These are phyloP conservation scores for Pemphredon lugubris DNA, from an alignment of 2,888 invertebrate genomes.

Conservation along the genomic window DNA sequence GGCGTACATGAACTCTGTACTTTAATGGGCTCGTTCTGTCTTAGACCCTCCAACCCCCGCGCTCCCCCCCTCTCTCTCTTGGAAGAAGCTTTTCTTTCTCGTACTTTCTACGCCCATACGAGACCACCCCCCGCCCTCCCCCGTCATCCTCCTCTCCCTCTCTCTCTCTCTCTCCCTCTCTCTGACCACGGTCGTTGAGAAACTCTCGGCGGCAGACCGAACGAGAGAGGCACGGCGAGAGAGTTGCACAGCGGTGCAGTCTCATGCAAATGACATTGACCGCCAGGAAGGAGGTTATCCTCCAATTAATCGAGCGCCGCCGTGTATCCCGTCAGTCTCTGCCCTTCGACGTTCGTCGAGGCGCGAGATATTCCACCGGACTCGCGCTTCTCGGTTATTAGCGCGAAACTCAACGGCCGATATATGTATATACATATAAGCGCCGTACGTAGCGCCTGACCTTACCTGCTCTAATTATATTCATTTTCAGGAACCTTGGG, in stretches of 20 bases:
- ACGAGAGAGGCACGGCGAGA: background rate
- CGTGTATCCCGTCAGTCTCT: slow-evolving; percentile 56
- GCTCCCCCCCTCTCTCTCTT: too few relatives aligned
- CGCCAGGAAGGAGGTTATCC: slow-evolving; percentile 67
- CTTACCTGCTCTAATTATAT: slow-evolving; percentile 53
- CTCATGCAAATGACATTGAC: slow-evolving; percentile 69
- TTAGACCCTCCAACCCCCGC: too few relatives aligned
- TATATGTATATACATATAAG: slow-evolving; percentile 10
- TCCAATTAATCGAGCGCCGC: slow-evolving; percentile 68
- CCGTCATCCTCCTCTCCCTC: too few relatives aligned
- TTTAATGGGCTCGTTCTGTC: slow-evolving; percentile 62
- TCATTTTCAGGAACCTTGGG: slow-evolving; percentile 39
- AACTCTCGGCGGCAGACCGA: background rate
- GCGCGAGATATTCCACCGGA: slow-evolving; percentile 47
- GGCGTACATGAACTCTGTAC: slow-evolving; percentile 64
- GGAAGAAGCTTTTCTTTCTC: slow-evolving; percentile 11
- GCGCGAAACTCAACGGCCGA: slow-evolving; percentile 18
- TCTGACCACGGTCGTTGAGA: background rate
- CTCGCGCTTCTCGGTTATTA: slow-evolving; percentile 50
- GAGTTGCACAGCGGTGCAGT: slow-evolving; percentile 18
- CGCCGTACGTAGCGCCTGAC: slow-evolving; percentile 15
- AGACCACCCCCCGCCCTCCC: slow-evolving; percentile 1
- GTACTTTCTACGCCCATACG: slow-evolving; percentile 19
- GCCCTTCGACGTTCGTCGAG: slow-evolving; percentile 56
- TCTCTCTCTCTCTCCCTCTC: background rate